Evolutionary conservation across 2,113 vertebrate genomes (phyloP), one percentile per base, ranked within the genome.

Genomic region (Callithrix jacchus): DNA sequence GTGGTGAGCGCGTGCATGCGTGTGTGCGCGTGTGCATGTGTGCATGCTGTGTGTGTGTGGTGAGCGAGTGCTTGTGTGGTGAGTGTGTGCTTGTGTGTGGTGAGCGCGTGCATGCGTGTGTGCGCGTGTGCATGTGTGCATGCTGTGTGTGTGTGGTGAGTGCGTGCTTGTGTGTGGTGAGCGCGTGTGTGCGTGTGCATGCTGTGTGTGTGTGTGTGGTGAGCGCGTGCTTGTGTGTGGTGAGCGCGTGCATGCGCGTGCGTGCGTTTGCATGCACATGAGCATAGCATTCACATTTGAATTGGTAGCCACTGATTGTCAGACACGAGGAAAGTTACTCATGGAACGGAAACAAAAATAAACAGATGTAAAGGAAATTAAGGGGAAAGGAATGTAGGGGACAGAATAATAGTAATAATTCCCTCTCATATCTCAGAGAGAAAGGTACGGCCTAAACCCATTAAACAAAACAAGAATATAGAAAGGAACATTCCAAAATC

Each of bases 311-410:
- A 25, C 6, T 45, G 74, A 61, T 40, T 66, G 83, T 61, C 66
- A 87, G 40, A 45, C n/a, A 18, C 16, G 32, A 80, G 70, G n/a
- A 84, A 88, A 79, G 3, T 37, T 56, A 73, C 45, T 54, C 3
- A 27, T 45, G n/a, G n/a, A 74, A n/a, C 20, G 45, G n/a, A 61
- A 47, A 40, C 20, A 68, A 86, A 73, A 68, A 68, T 73, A 64
- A 76, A 61, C 35, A 96, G 79, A 71, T 66, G 32, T 81, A 81
- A 47, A n/a, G 32, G 47, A 92, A 84, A 14, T 83, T 87, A 88
- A 14, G 16, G n/a, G 30, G 49, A 89, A 94, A 73, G 7, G 7
- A 47, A 93, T 73, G 54, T 6, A 80, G 12, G 9, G 21, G 71
- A 84, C 35, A n/a, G 27, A 85, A 56, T n/a, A 77, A 89, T 70